These are phyloP conservation scores for Myopa tessellatipennis DNA, from an alignment of 2,888 invertebrate genomes.

Conservation along the genomic window DNA sequence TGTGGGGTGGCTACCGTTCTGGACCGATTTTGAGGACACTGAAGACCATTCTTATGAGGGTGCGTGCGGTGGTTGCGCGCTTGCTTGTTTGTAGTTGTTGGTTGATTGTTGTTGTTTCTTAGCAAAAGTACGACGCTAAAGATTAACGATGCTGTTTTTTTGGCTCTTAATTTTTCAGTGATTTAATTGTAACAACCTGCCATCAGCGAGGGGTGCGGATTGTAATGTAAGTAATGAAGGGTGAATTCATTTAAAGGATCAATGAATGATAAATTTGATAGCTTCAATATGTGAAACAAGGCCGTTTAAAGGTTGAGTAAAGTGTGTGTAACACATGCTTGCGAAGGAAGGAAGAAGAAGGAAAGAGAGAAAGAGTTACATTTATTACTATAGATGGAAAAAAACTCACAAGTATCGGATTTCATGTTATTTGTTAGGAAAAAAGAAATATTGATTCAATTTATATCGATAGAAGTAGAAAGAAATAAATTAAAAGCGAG, in stretches of 20 bases:
- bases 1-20: neutral
- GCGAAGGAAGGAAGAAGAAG: neutral
- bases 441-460: too few species aligned
- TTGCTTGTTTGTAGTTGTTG: constrained; percentile 23
- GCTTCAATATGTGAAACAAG: constrained; percentile 24
- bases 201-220: neutral
- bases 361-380: neutral
- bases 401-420: constrained; percentile 31
- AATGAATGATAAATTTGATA: constrained; percentile 10
- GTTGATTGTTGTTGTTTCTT: neutral
- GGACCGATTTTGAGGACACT: neutral
- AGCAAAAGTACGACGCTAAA: neutral
- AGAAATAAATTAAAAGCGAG: neutral
- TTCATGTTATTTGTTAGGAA: constrained; percentile 21
- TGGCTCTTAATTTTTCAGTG: neutral
- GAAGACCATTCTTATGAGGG: neutral
- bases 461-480: neutral
- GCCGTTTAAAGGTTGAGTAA: neutral
- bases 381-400: neutral
- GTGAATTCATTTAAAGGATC: neutral
- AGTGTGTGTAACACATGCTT: neutral
- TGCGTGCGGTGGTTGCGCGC: neutral
- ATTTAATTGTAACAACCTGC: constrained; percentile 27
- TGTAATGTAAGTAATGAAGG: neutral
- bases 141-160: constrained; percentile 15